Percentiles rank a stretch among this genome's conserved stretches.
These are phyloP conservation scores for Lochmaea crataegi DNA, from an alignment of 2,888 invertebrate species.

Conservation along the genomic window DNA sequence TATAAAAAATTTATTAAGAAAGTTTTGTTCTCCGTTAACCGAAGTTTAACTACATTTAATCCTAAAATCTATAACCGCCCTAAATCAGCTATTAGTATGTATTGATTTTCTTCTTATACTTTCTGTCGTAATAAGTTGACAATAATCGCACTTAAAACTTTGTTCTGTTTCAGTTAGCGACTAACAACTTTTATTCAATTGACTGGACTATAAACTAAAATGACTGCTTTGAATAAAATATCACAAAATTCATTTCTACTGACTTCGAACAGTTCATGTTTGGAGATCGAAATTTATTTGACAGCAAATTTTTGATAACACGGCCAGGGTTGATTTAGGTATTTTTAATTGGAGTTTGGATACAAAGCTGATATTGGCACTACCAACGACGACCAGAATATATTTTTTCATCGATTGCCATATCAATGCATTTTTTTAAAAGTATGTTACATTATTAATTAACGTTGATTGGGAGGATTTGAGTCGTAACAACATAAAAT, in stretches of 20 bases:
- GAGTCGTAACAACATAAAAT: too few species aligned
- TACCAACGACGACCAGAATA: neutral
- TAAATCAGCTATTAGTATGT: too few species aligned
- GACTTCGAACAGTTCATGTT: slow-evolving; percentile 16
- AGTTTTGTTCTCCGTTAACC: too few species aligned
- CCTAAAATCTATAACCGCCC: too few species aligned
- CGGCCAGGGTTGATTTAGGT: slow-evolving; percentile 20
- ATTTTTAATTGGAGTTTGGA: slow-evolving; percentile 27
- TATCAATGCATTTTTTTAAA: neutral
- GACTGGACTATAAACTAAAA: neutral
- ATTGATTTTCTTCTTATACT: too few species aligned
- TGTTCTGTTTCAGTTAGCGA: too few species aligned
- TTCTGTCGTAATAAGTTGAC: too few species aligned
- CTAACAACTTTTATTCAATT: neutral
- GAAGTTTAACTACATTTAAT: too few species aligned
- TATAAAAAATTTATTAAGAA: too few species aligned
- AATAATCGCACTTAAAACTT: too few species aligned
- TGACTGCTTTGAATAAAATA: slow-evolving; percentile 19
- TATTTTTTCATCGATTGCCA: neutral
- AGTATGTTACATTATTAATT: too few species aligned
- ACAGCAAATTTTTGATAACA: slow-evolving; percentile 25
- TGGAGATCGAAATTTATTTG: slow-evolving; percentile 24
- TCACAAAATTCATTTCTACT: slow-evolving; percentile 7
- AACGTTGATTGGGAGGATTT: too few species aligned
- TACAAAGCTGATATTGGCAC: slow-evolving; percentile 17